Conservation (phyloP, 37 sponge, comb jelly and placozoan species). For the Trichoplax adhaerens region DNA sequence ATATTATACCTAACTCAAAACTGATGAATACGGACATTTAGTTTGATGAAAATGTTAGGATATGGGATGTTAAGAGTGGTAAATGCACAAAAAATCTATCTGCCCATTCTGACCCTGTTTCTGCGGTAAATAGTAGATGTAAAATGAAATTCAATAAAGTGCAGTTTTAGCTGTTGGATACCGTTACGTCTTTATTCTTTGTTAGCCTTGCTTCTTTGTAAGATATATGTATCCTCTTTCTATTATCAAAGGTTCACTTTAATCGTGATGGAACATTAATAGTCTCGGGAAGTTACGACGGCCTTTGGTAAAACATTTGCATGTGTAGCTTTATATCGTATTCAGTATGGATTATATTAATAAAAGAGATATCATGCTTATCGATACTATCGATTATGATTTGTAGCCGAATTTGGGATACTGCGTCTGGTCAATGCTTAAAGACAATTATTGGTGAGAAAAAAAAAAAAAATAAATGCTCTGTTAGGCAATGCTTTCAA, state of each 20-base stretch:
- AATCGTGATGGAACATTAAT: conserved; percentile 93
- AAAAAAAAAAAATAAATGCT: too few species aligned
- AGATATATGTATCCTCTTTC: too few species aligned
- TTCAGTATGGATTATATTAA: background rate
- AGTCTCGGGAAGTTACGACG: conserved; percentile 92
- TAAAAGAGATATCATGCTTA: background rate
- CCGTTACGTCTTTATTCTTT: too few species aligned
- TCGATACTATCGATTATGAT: too few species aligned
- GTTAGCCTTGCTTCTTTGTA: too few species aligned
- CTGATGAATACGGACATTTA: background rate
- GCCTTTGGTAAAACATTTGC: conserved; percentile 44
- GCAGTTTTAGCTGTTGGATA: too few species aligned
- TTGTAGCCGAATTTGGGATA: conserved; percentile 98
- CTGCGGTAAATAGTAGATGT: conserved; percentile 25
- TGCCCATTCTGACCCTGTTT: conserved; percentile 97
- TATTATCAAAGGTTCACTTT: conserved; percentile 36
- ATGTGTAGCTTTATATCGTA: background rate
- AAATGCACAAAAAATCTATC: conserved; percentile 66
- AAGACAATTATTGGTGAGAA: conserved; percentile 63
- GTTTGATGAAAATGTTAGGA: conserved; percentile 92
- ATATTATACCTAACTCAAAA: too few species aligned
- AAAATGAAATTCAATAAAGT: too few species aligned
- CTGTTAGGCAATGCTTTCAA: too few species aligned
- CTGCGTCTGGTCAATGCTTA: conserved; percentile 86
- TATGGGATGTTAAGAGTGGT: conserved; percentile 90